Evolutionary conservation across 2,113 vertebrate species (phyloP).

Genomic region (Aspiorhynchus laticeps): DNA sequence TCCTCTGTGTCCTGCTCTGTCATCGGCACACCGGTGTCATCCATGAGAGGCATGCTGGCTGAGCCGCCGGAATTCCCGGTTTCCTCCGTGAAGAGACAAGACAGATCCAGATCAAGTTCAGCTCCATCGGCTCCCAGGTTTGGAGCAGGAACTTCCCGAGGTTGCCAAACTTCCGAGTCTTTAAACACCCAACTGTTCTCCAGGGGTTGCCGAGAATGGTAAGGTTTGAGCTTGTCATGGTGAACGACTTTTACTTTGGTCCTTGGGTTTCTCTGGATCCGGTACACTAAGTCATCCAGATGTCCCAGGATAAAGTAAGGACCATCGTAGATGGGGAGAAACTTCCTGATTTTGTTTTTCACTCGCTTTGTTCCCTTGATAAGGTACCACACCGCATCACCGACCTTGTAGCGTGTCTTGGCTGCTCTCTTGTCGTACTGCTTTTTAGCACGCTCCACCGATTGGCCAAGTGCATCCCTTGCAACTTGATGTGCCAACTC

Average conservation of each 20-base stretch:
- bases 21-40: too few species aligned
- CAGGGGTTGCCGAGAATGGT: constrained; percentile 1
- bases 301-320: constrained; percentile 42
- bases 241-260: constrained; percentile 35
- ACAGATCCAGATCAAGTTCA: not conserved
- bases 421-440: constrained; percentile 46
- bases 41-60: too few species aligned
- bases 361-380: constrained; percentile 44
- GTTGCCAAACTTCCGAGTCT: not conserved
- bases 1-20: not conserved
- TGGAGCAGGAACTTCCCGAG: not conserved
- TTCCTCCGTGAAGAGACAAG: not conserved
- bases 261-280: constrained; percentile 31
- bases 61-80: not conserved
- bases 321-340: constrained; percentile 40
- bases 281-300: constrained; percentile 45
- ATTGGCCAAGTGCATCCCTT: constrained; percentile 1
- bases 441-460: constrained; percentile 35
- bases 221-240: constrained; percentile 44
- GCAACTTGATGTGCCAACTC: constrained; percentile 46
- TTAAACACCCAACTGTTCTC: constrained; percentile 19
- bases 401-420: not conserved
- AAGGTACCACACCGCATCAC: constrained; percentile 49
- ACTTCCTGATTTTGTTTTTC: constrained; percentile 39
- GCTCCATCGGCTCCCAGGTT: not conserved